These are phyloP conservation scores for Aethes cnicana DNA, from an alignment of 2,888 invertebrate genomes.

Conservation along the genomic window DNA sequence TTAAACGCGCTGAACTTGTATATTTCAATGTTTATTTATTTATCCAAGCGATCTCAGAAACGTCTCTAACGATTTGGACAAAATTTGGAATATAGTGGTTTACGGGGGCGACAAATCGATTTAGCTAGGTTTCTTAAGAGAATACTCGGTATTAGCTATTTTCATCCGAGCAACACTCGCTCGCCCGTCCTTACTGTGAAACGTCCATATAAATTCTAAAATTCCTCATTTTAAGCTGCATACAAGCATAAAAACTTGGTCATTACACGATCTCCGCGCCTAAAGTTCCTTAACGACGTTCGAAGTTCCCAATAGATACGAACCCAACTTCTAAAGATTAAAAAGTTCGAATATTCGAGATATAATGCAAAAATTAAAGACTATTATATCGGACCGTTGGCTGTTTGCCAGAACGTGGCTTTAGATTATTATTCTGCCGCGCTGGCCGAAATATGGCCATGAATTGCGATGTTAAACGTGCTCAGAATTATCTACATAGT, in stretches of 20 bases:
- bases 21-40: too few species aligned
- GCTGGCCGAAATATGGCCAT: conserved; percentile 5
- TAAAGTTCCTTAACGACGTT: conserved; percentile 16
- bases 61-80: too few species aligned
- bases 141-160: too few species aligned
- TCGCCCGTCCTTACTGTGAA: too few species aligned
- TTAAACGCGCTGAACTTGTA: too few species aligned
- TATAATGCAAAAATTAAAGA: too few species aligned
- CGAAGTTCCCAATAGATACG: conserved; percentile 6
- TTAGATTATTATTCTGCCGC: background rate
- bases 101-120: too few species aligned
- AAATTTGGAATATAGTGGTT: too few species aligned
- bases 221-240: conserved; percentile 5
- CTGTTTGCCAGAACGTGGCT: conserved; percentile 2
- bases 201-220: too few species aligned
- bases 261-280: background rate
- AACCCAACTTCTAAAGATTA: conserved; percentile 7
- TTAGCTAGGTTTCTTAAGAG: too few species aligned
- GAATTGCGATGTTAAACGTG: background rate
- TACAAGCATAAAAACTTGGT: conserved; percentile 17
- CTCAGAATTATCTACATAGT: background rate
- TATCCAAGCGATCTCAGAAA: too few species aligned
- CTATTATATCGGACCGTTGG: conserved; percentile 17
- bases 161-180: too few species aligned
- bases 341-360: conserved; percentile 17